phyloP scores from a whole-genome alignment of 2,797 vertebrate species.

The Pelochelys cantorii region DNA sequence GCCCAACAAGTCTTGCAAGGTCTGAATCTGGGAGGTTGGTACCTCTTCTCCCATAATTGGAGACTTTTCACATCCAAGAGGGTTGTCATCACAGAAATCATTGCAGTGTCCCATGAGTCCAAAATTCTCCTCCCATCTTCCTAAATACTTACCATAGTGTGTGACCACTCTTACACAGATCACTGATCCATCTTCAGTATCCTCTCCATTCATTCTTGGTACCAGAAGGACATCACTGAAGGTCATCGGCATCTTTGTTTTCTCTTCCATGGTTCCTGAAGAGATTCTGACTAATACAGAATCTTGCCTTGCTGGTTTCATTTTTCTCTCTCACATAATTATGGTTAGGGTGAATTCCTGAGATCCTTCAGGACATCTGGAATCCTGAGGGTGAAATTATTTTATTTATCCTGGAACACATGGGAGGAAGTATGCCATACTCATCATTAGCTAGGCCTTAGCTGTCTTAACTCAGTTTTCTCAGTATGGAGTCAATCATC shows the following conservation, averaged over 20 bases:
- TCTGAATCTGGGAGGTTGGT: neutral
- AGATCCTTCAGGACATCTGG: conserved; percentile 22
- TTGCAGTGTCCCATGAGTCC: neutral
- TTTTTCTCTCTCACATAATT: conserved; percentile 3
- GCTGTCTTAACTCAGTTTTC: conserved; percentile 13
- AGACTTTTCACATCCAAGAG: neutral
- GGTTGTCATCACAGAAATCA: neutral
- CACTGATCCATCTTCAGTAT: neutral
- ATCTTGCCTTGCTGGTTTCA: neutral
- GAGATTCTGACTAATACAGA: neutral
- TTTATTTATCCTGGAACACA: conserved; percentile 8
- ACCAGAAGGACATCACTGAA: neutral
- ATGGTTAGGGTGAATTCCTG: conserved; percentile 12
- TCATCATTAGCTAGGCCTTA: conserved; percentile 42
- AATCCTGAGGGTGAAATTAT: conserved; percentile 19
- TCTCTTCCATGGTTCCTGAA: neutral
- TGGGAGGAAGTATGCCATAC: conserved; percentile 36
- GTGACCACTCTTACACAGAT: neutral
- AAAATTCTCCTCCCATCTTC: neutral
- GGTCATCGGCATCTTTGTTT: neutral
- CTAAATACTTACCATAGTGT: neutral
- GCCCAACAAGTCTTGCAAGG: neutral
- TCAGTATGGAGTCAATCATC: neutral
- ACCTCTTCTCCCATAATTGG: neutral
- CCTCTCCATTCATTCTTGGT: neutral